Conservation (phyloP, 2,888 invertebrate species). For the Tachina grossa region DNA sequence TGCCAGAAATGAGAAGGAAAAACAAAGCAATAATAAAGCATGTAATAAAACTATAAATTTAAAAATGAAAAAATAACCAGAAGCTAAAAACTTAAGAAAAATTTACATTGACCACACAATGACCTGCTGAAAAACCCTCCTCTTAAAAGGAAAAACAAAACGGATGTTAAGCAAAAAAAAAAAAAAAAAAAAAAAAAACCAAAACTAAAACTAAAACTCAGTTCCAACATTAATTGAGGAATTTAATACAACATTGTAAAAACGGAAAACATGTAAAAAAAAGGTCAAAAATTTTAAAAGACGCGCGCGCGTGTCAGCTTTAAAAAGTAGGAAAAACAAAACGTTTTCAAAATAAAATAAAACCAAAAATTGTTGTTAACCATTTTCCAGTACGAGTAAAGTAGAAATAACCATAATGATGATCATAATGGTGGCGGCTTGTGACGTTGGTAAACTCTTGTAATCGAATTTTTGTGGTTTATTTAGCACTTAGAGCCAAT, state of each 20-base stretch:
- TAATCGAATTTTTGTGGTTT: constrained; percentile 57
- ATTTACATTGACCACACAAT: constrained; percentile 61
- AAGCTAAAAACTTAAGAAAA: constrained; percentile 61
- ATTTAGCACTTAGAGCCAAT: constrained; percentile 64
- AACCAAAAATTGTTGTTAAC: constrained; percentile 2
- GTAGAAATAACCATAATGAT: constrained; percentile 35
- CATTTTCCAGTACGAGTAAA: constrained; percentile 51
- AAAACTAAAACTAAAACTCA: constrained; percentile 23
- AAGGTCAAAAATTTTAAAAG: constrained; percentile 67
- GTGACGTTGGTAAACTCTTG: constrained; percentile 54
- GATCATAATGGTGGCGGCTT: background rate
- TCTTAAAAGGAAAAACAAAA: constrained; percentile 12
- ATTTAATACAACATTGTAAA: constrained; percentile 26
- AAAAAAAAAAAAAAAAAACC: too few relatives aligned
- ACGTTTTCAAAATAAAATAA: constrained; percentile 16
- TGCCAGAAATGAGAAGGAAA: constrained; percentile 5
- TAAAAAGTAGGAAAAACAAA: constrained; percentile 47
- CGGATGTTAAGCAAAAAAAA: constrained; percentile 34
- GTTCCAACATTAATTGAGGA: constrained; percentile 38
- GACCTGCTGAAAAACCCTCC: constrained; percentile 57
- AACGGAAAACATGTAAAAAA: constrained; percentile 14
- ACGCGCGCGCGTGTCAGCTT: constrained; percentile 69
- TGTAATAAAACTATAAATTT: constrained; percentile 63
- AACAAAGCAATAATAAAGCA: constrained; percentile 48
- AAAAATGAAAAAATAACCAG: constrained; percentile 65